Evolutionary conservation across 2,888 invertebrate genomes (phyloP).

Genomic region (Tyria jacobaeae): DNA sequence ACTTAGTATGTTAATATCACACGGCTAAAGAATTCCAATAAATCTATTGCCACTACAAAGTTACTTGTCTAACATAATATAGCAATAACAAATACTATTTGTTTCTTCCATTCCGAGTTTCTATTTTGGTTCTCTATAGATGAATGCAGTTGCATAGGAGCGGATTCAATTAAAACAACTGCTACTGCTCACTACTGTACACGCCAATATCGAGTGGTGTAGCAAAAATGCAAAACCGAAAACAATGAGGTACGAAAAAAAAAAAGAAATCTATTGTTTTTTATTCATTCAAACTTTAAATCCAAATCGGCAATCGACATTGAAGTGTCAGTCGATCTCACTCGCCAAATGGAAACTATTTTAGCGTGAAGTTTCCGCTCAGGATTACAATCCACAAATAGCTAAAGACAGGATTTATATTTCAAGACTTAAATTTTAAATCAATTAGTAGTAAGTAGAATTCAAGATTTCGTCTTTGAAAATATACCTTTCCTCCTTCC

Average conservation of each 20-base stretch:
- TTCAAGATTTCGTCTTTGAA: background rate
- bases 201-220: slow-evolving; percentile 26
- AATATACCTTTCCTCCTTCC: background rate
- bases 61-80: no score
- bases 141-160: background rate
- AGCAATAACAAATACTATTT: no score
- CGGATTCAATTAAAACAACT: slow-evolving; percentile 1
- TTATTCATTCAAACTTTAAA: slow-evolving; percentile 46
- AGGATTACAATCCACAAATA: slow-evolving; percentile 21
- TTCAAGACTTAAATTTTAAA: background rate
- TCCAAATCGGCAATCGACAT: slow-evolving; percentile 34
- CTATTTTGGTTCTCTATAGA: background rate
- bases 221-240: slow-evolving; percentile 25
- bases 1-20: no score
- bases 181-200: slow-evolving; percentile 18
- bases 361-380: slow-evolving; percentile 26
- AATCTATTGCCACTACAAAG: no score
- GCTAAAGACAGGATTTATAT: background rate
- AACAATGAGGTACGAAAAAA: slow-evolving; percentile 39
- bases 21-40: no score
- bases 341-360: slow-evolving; percentile 43
- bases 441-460: background rate
- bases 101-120: no score
- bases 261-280: slow-evolving; percentile 31
- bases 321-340: slow-evolving; percentile 42